Conservation (phyloP, 2,797 vertebrate species). For the Pipistrellus pipistrellus region DNA sequence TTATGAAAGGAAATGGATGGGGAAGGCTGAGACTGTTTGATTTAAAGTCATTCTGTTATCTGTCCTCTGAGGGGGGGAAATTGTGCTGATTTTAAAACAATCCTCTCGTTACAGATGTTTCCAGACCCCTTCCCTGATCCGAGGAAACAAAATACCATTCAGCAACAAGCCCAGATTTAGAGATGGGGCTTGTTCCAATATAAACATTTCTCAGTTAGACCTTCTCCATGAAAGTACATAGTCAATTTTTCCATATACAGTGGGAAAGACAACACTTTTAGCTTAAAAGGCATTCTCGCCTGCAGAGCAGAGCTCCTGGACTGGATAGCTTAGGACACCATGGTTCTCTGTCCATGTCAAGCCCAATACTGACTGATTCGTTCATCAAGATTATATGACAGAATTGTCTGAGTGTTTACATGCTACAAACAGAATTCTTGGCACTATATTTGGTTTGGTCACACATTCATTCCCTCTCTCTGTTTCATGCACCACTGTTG, state of each 20-base stretch:
- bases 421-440: background rate
- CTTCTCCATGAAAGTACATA: constrained; percentile 86
- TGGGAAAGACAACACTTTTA: constrained; percentile 88
- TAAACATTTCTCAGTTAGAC: constrained; percentile 89
- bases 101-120: constrained; percentile 86
- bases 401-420: background rate
- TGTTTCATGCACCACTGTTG: background rate
- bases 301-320: constrained; percentile 43
- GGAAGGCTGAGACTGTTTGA: constrained; percentile 48
- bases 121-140: constrained; percentile 86
- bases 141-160: constrained; percentile 90
- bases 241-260: constrained; percentile 91
- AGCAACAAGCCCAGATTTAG: constrained; percentile 85
- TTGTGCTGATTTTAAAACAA: constrained; percentile 73
- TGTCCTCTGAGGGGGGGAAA: constrained; percentile 75
- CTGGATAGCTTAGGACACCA: background rate
- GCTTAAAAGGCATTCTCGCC: constrained; percentile 88
- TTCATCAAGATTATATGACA: background rate
- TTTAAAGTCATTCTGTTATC: constrained; percentile 74
- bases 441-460: background rate
- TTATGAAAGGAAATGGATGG: constrained; percentile 65
- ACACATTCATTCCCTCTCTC: constrained; percentile 16
- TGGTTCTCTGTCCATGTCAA: background rate
- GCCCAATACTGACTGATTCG: background rate
- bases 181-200: constrained; percentile 89